phyloP scores from a whole-genome alignment of 2,888 invertebrate species.

The Pseudococcus jackbeardsleyi region DNA sequence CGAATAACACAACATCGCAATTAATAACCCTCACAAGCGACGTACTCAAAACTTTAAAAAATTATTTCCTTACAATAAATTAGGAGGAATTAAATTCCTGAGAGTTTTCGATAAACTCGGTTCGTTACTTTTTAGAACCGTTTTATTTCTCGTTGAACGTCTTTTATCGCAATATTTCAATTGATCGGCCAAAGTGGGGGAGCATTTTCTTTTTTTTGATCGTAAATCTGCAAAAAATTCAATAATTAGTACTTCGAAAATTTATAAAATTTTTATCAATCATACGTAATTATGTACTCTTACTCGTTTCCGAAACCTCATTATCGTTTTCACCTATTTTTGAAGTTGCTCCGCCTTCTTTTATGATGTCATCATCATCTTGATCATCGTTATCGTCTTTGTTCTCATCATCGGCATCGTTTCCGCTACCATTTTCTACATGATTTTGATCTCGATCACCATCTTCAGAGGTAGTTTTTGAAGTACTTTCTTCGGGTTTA shows the following conservation, averaged over 20 bases:
- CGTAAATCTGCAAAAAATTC: slow-evolving; percentile 51
- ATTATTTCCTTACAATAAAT: slow-evolving; percentile 72
- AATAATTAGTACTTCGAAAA: background rate
- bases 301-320: slow-evolving; percentile 39
- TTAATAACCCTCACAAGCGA: slow-evolving; percentile 6
- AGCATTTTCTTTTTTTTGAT: slow-evolving; percentile 78
- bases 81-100: slow-evolving; percentile 77
- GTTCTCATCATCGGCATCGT: slow-evolving; percentile 25
- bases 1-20: slow-evolving; percentile 17
- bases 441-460: background rate
- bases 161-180: slow-evolving; percentile 83
- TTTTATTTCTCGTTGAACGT: slow-evolving; percentile 71
- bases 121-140: slow-evolving; percentile 73
- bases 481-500: background rate
- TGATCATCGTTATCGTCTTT: slow-evolving; percentile 49
- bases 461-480: background rate
- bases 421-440: background rate
- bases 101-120: slow-evolving; percentile 72
- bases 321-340: slow-evolving; percentile 36
- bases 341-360: background rate
- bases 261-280: background rate
- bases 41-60: background rate
- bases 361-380: slow-evolving; percentile 51
- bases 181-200: slow-evolving; percentile 73
- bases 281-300: background rate